Conservation (phyloP, 1,140 invertebrate species). For the Micrasema minimum region DNA sequence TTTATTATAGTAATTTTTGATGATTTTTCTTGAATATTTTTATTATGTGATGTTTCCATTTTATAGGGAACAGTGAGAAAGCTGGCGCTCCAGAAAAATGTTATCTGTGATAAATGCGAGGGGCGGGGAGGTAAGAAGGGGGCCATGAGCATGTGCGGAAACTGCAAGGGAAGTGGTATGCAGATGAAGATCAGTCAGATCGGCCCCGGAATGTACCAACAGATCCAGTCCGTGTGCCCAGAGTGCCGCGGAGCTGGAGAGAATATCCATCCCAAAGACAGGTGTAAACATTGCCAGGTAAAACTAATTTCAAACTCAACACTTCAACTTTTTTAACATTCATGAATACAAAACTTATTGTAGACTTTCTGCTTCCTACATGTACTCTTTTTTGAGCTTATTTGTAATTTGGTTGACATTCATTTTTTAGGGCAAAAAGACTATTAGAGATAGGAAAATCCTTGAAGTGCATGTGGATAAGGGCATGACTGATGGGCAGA, state of each 20-base stretch:
- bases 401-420: no score
- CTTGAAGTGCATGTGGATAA: constrained; percentile 98
- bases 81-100: constrained; percentile 94
- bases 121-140: constrained; percentile 96
- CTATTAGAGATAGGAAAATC: constrained; percentile 92
- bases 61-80: constrained; percentile 87
- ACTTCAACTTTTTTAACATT: no score
- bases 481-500: constrained; percentile 97
- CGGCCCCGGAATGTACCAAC: constrained; percentile 96
- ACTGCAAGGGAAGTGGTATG: constrained; percentile 92
- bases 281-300: constrained; percentile 89
- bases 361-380: no score
- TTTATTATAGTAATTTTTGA: no score
- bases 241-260: constrained; percentile 93
- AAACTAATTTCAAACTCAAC: not conserved
- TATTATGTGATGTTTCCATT: no score
- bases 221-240: constrained; percentile 89
- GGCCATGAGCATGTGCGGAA: constrained; percentile 85
- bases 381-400: no score
- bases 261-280: constrained; percentile 86
- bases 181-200: constrained; percentile 92
- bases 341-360: no score
- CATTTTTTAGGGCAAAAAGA: constrained; percentile 79
- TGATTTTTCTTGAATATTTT: no score
- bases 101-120: constrained; percentile 98